These are phyloP conservation scores for Papilio gigon DNA, from an alignment of 2,888 invertebrate genomes.

Conservation along the genomic window DNA sequence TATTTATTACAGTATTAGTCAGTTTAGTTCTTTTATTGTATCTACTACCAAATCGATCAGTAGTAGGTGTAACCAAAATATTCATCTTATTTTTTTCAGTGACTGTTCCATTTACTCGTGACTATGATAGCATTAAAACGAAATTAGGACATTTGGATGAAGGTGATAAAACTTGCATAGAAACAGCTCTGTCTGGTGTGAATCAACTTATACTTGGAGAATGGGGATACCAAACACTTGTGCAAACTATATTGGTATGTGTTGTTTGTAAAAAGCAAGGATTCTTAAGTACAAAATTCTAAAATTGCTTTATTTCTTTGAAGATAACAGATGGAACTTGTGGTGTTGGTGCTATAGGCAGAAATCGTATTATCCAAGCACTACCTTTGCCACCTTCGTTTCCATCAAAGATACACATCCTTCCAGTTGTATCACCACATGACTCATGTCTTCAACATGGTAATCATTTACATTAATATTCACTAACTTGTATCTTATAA, in stretches of 20 bases:
- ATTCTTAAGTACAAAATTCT: background rate
- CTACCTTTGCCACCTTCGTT: conserved; percentile 91
- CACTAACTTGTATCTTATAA: background rate
- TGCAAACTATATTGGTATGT: conserved; percentile 84
- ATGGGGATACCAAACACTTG: conserved; percentile 94
- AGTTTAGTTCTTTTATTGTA: too few species aligned
- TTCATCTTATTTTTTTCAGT: conserved; percentile 66
- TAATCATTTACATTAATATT: conserved; percentile 45
- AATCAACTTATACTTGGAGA: conserved; percentile 90
- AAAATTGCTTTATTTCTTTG: conserved; percentile 20
- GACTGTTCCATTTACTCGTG: conserved; percentile 93
- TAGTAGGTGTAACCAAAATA: too few species aligned
- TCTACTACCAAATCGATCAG: too few species aligned
- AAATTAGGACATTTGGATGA: conserved; percentile 90
- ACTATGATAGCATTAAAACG: conserved; percentile 89
- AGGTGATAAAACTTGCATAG: conserved; percentile 93
- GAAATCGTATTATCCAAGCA: conserved; percentile 68
- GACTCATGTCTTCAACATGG: conserved; percentile 81
- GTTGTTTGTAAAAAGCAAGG: background rate
- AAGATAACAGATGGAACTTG: conserved; percentile 77
- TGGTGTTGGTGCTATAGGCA: conserved; percentile 71
- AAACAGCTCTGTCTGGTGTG: conserved; percentile 89
- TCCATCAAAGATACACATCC: conserved; percentile 90
- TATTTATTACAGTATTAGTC: too few species aligned
- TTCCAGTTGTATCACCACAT: conserved; percentile 86